phyloP scores from a whole-genome alignment of 2,888 invertebrate genomes.

The Pachycephus smyrnensis region DNA sequence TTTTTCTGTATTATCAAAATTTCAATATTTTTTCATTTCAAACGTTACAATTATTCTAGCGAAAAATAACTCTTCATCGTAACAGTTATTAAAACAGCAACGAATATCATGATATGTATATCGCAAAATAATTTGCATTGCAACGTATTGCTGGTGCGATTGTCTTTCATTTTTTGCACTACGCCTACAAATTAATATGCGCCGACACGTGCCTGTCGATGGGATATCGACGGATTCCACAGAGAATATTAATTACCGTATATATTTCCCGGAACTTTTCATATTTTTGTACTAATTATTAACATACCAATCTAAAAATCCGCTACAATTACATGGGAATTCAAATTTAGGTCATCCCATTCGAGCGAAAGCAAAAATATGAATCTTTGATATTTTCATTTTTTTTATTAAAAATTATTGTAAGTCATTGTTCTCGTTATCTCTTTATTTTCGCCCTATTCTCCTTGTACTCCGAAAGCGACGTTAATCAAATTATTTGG shows the following conservation, averaged over 20 bases:
- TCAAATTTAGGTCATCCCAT: not conserved
- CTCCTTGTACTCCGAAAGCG: slow-evolving; percentile 26
- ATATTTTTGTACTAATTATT: not conserved
- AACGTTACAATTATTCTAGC: slow-evolving; percentile 27
- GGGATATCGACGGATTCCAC: not conserved
- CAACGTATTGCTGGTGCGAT: slow-evolving; percentile 24
- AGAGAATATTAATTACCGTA: slow-evolving; percentile 1
- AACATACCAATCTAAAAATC: not conserved
- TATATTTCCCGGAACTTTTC: not conserved
- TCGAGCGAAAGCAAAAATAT: not conserved
- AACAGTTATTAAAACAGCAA: not conserved
- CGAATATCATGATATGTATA: slow-evolving; percentile 11
- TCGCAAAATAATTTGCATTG: slow-evolving; percentile 22
- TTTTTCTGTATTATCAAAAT: not conserved
- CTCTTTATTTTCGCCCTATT: not conserved
- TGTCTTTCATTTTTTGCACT: slow-evolving; percentile 34
- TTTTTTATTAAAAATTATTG: not conserved
- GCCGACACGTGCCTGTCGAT: slow-evolving; percentile 14
- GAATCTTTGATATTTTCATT: not conserved
- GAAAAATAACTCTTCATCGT: slow-evolving; percentile 18
- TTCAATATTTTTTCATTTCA: slow-evolving; percentile 11
- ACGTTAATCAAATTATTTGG: slow-evolving; percentile 39
- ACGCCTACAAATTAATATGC: slow-evolving; percentile 35
- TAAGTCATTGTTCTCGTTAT: not conserved
- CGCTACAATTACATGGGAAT: not conserved